Conservation (phyloP, 2,797 vertebrate species). For the Acrossocheilus fasciatus region DNA sequence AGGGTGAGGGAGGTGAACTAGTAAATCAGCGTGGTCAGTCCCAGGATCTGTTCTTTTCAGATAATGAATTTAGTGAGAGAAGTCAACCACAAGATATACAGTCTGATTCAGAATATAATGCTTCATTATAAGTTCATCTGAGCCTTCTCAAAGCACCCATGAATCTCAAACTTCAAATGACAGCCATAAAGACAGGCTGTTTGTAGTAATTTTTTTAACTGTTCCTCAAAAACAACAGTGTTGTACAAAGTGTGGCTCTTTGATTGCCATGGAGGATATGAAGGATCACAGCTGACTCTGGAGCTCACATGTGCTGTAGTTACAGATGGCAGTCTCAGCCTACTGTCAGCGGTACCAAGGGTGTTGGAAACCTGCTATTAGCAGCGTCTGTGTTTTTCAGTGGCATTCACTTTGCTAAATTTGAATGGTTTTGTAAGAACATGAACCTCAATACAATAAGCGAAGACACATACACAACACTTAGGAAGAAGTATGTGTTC, state of each 20-base stretch:
- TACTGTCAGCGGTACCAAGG: neutral
- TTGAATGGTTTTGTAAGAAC: neutral
- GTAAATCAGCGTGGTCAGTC: neutral
- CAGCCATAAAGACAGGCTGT: neutral
- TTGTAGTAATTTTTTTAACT: neutral
- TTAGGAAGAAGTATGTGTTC: no score
- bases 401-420: neutral
- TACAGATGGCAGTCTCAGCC: neutral
- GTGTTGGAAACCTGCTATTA: neutral
- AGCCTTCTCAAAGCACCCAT: neutral
- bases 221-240: neutral
- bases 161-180: neutral
- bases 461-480: neutral
- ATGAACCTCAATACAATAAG: neutral
- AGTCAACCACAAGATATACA: neutral
- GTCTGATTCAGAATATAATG: neutral
- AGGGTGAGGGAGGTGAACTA: neutral
- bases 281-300: neutral
- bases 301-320: neutral
- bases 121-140: neutral
- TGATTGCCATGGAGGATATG: neutral
- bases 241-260: neutral
- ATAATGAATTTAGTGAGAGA: neutral
- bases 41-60: neutral
- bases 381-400: neutral